Evolutionary conservation across 2,797 vertebrate species (phyloP).

Genomic region (Morelia viridis): DNA sequence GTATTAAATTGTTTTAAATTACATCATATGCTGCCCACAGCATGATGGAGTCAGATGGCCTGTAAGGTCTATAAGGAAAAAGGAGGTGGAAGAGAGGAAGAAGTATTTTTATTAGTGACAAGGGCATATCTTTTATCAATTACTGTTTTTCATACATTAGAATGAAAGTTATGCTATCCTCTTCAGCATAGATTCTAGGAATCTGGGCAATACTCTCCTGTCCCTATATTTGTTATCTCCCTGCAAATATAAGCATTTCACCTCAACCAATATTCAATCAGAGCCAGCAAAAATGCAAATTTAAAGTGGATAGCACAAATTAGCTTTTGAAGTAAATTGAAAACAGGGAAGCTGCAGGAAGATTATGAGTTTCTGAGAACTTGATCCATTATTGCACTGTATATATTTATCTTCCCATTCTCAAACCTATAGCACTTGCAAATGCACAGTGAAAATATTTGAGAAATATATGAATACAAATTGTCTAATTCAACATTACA

Average conservation of each 20-base stretch:
- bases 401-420: neutral
- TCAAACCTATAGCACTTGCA: neutral
- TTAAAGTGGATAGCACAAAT: neutral
- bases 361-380: neutral
- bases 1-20: neutral
- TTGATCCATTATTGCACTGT: neutral
- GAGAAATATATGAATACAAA: neutral
- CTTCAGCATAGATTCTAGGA: neutral
- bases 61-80: neutral
- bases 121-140: neutral
- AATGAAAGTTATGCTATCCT: neutral
- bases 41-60: neutral
- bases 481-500: neutral
- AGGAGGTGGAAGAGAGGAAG: neutral
- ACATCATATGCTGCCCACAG: neutral
- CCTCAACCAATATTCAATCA: neutral
- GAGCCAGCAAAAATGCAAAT: neutral
- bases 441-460: neutral
- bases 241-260: neutral
- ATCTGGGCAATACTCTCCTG: neutral
- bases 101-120: neutral
- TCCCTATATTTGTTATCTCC: neutral
- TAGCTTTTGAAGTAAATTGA: neutral
- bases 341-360: neutral
- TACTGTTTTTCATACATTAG: neutral